Evolutionary conservation across 2,797 vertebrate species (phyloP).

Genomic region (Chloroceryle amazona): DNA sequence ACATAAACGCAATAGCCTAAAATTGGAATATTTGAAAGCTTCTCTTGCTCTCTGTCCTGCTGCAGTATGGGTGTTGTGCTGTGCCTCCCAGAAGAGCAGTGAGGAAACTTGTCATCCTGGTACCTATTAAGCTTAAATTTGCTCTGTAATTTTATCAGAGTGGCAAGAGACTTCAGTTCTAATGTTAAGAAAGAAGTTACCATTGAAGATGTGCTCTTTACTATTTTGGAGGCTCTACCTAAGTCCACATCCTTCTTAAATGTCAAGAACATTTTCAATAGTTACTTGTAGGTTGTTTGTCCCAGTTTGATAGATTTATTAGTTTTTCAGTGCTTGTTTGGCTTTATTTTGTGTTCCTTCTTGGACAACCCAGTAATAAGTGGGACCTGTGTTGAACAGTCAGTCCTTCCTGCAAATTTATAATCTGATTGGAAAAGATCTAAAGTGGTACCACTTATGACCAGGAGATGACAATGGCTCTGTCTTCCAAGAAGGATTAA

Average conservation of each 20-base stretch:
- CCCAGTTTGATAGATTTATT: background rate
- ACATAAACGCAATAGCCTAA: rapidly evolving
- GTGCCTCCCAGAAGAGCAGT: background rate
- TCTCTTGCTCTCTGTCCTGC: background rate
- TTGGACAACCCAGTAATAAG: background rate
- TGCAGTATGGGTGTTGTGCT: background rate
- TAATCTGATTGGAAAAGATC: background rate
- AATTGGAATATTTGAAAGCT: background rate
- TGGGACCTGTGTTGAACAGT: rapidly evolving
- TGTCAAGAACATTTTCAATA: background rate
- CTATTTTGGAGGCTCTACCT: background rate
- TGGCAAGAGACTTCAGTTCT: background rate
- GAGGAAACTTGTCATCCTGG: background rate
- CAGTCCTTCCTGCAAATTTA: background rate
- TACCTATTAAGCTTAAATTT: background rate
- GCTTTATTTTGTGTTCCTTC: background rate
- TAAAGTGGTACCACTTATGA: background rate
- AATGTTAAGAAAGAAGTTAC: background rate
- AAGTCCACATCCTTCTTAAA: rapidly evolving
- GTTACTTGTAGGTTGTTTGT: background rate
- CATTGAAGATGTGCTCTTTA: background rate
- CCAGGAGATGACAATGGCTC: background rate
- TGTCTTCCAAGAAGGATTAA: background rate
- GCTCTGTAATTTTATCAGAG: background rate
- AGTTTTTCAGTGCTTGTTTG: background rate